phyloP scores from a whole-genome alignment of 2,888 invertebrate genomes.

The Nephrotoma appendiculata region DNA sequence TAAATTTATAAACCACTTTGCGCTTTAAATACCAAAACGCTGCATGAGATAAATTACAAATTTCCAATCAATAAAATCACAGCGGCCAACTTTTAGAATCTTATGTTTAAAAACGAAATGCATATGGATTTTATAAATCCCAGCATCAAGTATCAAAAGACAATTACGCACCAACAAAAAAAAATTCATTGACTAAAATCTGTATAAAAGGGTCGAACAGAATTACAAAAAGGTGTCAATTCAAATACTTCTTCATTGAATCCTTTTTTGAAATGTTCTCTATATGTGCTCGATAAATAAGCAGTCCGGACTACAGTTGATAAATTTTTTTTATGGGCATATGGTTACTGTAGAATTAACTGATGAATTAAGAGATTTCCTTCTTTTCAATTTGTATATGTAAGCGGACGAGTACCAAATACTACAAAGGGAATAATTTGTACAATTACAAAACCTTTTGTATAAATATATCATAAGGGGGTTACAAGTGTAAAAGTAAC shows the following conservation, averaged over 20 bases:
- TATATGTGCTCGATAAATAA: not conserved
- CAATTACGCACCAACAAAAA: not conserved
- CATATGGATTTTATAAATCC: not conserved
- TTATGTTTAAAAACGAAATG: not conserved
- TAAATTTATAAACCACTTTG: not conserved
- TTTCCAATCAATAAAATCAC: not conserved
- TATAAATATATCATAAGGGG: not conserved
- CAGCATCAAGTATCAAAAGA: not conserved
- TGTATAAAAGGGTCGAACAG: not conserved
- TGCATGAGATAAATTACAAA: not conserved
- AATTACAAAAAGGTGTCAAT: not conserved
- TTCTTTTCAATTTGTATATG: not conserved
- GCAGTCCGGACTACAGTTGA: not conserved
- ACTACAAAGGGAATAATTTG: not conserved
- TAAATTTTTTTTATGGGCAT: not conserved
- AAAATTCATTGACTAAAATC: not conserved
- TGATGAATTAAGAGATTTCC: slow-evolving; percentile 3
- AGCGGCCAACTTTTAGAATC: not conserved
- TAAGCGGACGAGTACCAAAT: not conserved
- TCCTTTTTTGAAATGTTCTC: not conserved
- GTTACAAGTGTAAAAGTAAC: not conserved
- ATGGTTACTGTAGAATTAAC: slow-evolving; percentile 5
- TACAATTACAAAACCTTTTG: not conserved
- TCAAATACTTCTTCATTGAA: not conserved
- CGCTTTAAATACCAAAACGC: not conserved